Conservation (phyloP, 2,888 invertebrate genomes). For the Matsumyia berberina region DNA sequence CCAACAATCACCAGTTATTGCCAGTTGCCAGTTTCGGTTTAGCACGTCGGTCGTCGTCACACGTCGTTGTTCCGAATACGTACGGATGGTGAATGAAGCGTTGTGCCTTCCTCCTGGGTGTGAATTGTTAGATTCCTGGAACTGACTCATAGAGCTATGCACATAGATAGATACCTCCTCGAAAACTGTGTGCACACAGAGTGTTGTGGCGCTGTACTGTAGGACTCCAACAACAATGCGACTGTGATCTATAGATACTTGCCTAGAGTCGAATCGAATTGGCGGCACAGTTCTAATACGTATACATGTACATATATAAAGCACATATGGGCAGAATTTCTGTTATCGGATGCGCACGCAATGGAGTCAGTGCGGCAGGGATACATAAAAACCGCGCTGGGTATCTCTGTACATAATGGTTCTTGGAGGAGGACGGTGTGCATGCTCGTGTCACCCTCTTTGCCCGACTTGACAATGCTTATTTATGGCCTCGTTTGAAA, state of each 20-base stretch:
- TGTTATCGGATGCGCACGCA: conserved; percentile 74
- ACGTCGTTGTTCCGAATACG: conserved; percentile 81
- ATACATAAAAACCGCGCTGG: conserved; percentile 33
- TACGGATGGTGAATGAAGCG: conserved; percentile 82
- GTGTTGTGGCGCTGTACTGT: conserved; percentile 57
- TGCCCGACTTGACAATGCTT: conserved; percentile 53
- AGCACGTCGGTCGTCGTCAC: conserved; percentile 69
- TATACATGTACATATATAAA: conserved; percentile 50
- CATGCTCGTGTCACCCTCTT: conserved; percentile 63
- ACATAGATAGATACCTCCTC: conserved; percentile 61
- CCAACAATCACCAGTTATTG: conserved; percentile 50
- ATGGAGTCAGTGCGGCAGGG: conserved; percentile 49
- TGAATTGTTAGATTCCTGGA: conserved; percentile 84
- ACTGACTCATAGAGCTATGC: conserved; percentile 80
- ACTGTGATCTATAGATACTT: conserved; percentile 37
- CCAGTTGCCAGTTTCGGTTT: conserved; percentile 42
- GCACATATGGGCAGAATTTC: conserved; percentile 64
- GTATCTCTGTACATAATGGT: conserved; percentile 49
- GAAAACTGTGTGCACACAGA: conserved; percentile 61
- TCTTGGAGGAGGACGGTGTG: conserved; percentile 12
- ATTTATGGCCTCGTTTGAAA: conserved; percentile 60
- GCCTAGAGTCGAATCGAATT: conserved; percentile 66
- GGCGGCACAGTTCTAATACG: conserved; percentile 49
- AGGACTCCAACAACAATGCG: conserved; percentile 51
- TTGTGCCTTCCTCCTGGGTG: conserved; percentile 83